These are phyloP conservation scores for Oligia strigilis DNA, from an alignment of 2,888 invertebrate genomes.

Conservation along the genomic window DNA sequence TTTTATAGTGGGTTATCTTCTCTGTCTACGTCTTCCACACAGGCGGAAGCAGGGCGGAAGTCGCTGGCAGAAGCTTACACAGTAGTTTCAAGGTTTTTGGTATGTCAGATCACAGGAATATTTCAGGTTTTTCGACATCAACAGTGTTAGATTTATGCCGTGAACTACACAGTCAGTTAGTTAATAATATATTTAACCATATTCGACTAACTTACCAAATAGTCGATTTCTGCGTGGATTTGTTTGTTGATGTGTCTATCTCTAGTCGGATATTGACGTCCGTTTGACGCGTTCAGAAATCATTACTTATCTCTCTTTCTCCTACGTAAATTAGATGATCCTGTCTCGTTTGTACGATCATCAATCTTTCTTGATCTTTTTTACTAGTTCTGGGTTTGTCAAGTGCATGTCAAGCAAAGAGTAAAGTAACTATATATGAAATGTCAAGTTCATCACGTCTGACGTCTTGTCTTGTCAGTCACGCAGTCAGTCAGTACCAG, in stretches of 20 bases:
- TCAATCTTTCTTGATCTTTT: not conserved
- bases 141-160: too few relatives aligned
- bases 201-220: not conserved
- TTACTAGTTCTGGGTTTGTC: too few relatives aligned
- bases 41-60: too few relatives aligned
- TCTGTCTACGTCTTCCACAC: too few relatives aligned
- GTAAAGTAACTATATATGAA: too few relatives aligned
- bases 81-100: not conserved
- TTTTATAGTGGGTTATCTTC: not conserved
- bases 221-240: not conserved
- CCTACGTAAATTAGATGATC: not conserved
- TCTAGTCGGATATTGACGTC: constrained; percentile 2
- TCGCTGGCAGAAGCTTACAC: not conserved
- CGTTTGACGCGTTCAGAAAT: constrained; percentile 23
- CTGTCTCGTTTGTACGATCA: not conserved
- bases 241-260: too few relatives aligned
- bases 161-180: not conserved
- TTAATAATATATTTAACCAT: not conserved
- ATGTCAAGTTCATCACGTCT: too few relatives aligned
- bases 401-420: too few relatives aligned
- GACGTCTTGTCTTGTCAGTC: too few relatives aligned
- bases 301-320: not conserved
- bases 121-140: too few relatives aligned
- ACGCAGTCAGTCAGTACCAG: too few relatives aligned
- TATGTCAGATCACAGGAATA: not conserved